These are phyloP conservation scores for Gallinago stenura DNA, from an alignment of 2,797 vertebrate genomes.

Conservation along the genomic window DNA sequence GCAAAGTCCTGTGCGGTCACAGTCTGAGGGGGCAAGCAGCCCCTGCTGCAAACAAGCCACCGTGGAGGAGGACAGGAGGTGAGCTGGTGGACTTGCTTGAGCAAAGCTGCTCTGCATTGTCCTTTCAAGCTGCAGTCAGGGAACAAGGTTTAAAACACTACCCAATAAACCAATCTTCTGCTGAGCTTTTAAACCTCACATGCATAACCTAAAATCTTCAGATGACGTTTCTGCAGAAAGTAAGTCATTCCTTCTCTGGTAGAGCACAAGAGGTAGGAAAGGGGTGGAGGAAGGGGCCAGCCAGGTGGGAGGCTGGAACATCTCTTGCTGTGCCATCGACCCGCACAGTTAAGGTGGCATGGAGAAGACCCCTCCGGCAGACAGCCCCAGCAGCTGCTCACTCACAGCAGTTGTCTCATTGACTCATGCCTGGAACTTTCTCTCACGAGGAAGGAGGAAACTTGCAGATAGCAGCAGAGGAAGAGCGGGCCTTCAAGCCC, in stretches of 20 bases:
- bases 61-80: not conserved
- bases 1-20: not conserved
- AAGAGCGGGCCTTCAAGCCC: rapidly evolving
- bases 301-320: not conserved
- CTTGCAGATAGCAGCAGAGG: not conserved
- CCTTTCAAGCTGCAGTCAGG: not conserved
- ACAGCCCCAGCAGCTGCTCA: not conserved
- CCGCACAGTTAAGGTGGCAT: not conserved
- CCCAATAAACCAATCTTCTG: not conserved
- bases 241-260: rapidly evolving
- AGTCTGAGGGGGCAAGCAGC: not conserved
- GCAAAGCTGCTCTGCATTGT: not conserved
- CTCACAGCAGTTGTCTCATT: not conserved
- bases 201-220: not conserved
- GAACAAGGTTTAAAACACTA: not conserved
- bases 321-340: not conserved
- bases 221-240: not conserved
- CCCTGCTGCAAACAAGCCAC: not conserved
- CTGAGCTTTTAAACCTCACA: not conserved
- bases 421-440: not conserved
- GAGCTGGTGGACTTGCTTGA: not conserved
- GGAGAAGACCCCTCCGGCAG: not conserved
- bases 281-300: not conserved
- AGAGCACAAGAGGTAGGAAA: not conserved
- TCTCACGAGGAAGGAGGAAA: not conserved